Evolutionary conservation across 2,113 vertebrate genomes (phyloP), one percentile per base, ranked within the genome.

Genomic region (Micronycteris hirsuta): DNA sequence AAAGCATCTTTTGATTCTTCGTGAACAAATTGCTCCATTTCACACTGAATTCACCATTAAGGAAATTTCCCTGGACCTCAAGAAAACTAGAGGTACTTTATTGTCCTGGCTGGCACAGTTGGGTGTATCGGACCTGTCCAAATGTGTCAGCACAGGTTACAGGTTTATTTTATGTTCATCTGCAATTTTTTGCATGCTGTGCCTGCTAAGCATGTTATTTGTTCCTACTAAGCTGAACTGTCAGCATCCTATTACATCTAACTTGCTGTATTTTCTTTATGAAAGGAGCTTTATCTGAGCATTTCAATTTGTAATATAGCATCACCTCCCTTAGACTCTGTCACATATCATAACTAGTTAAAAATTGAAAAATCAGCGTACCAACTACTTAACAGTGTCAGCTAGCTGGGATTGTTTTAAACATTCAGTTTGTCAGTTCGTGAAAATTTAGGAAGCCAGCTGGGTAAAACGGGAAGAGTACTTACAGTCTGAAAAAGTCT

Each of bases 1-100:
- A 98, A 99, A 99, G 98, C 99, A 99, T 95, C 99, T 99, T 98
- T 99, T 99, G 98, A 99, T 99, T 98, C 99, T 99, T 98, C 99
- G 99, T 93, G 99, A 99, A 98, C 99, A 99, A 99, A 99, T 99
- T 97, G 99, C 99, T 97, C 99, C 99, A 97, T 99, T 99, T 98
- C 99, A 99, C 98, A 99, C 99, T 83, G 99, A 99, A 98, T 99
- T 99, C 98, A 99, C 99, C 99, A 99, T 99, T 99, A 99, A 99
- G 98, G 99, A 99, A 98, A 99, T 99, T 99, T 99, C 99, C 97
- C 99, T 99, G 99, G 99, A 99, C 98, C 99, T 99, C 98, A 99
- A 99, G 99, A 99, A 99, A 99, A 99, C 99, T 96, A 99, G 99
- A 99, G 99, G 99, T 99, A 99, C 98, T 98, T 45, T 89, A 84